Percentiles rank a stretch among this genome's conserved stretches.
These are phyloP conservation scores for Ciconia nigra DNA, from an alignment of 2,797 vertebrate genomes.

Conservation along the genomic window DNA sequence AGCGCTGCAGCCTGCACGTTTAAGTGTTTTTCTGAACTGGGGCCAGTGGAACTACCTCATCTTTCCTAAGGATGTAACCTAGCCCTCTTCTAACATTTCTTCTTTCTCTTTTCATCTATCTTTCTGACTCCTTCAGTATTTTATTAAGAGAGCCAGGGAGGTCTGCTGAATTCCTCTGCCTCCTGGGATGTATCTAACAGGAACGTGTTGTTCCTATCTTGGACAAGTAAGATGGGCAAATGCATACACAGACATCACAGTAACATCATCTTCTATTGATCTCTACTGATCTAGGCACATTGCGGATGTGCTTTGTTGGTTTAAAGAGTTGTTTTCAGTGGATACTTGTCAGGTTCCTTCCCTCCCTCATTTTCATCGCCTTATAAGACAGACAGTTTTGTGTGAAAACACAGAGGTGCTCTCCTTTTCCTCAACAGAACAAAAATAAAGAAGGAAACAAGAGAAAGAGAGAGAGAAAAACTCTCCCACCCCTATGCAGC, in stretches of 20 bases:
- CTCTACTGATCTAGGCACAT: neutral
- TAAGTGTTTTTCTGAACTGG: neutral
- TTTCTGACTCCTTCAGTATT: neutral
- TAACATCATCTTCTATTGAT: constrained; percentile 45
- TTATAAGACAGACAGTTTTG: neutral
- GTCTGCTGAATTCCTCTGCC: neutral
- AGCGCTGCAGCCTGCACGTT: neutral
- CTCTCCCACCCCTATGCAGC: neutral
- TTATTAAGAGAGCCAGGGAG: neutral
- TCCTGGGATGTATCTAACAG: neutral
- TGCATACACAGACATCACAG: constrained; percentile 13
- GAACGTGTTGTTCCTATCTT: neutral
- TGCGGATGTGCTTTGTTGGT: neutral
- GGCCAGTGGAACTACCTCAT: neutral
- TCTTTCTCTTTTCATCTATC: neutral
- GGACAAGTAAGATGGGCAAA: constrained; percentile 4
- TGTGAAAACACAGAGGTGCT: neutral
- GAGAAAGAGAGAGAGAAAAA: neutral
- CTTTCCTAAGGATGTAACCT: neutral
- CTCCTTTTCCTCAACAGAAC: neutral
- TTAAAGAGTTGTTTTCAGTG: constrained; percentile 30
- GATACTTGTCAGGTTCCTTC: constrained; percentile 23
- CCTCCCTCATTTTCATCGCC: constrained; percentile 1
- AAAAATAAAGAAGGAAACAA: neutral
- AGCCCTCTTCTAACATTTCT: neutral